Conservation (phyloP, 2,113 vertebrate species). For the Phyllostomus hastatus region DNA sequence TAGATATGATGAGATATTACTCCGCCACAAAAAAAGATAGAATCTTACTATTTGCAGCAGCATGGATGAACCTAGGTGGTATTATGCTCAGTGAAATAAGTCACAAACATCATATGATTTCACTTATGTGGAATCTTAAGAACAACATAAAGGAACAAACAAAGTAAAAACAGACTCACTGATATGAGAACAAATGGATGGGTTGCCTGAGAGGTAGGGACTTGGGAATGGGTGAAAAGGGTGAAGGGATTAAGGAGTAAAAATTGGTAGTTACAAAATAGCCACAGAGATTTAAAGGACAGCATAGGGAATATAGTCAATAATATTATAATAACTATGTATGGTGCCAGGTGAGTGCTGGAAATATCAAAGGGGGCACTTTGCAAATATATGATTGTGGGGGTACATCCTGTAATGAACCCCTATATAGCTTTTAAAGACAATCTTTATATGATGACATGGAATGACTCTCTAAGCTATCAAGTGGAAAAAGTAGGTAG, state of each 20-base stretch:
- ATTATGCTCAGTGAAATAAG: not conserved
- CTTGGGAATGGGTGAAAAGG: not conserved
- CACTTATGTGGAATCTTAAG: not conserved
- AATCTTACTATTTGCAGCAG: not conserved
- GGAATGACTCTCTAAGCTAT: not conserved
- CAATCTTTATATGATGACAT: not conserved
- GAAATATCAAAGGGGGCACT: not conserved
- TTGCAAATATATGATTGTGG: not conserved
- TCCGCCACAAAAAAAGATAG: not conserved
- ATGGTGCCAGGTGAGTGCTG: not conserved
- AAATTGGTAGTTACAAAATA: not conserved
- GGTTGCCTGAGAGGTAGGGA: not conserved
- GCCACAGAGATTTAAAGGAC: not conserved
- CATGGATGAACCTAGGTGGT: not conserved
- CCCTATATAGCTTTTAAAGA: not conserved
- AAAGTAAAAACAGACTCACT: not conserved
- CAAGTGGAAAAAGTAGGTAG: not conserved
- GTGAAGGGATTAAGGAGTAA: not conserved
- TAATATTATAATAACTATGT: not conserved
- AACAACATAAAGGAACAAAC: not conserved
- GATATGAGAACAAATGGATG: not conserved
- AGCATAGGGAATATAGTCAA: not conserved
- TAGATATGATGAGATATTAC: not conserved
- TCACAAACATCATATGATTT: not conserved
- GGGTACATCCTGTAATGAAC: not conserved